phyloP scores from a whole-genome alignment of 1,140 invertebrate genomes.

The Mercenaria mercenaria region DNA sequence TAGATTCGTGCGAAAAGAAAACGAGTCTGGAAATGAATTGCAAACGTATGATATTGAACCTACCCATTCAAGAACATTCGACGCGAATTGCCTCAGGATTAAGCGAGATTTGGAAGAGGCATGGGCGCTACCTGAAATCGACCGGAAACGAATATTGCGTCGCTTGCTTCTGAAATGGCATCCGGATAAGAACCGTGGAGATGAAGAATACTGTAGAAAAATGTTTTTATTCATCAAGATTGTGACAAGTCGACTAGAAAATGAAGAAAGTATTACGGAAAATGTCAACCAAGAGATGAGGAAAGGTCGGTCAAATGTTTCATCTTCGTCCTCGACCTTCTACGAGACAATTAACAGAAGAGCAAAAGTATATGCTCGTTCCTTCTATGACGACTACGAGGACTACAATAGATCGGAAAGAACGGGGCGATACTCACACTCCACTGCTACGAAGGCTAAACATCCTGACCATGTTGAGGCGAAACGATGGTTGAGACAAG shows the following conservation, averaged over 20 bases:
- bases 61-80: conserved; percentile 13
- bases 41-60: not conserved
- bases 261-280: not conserved
- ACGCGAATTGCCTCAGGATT: conserved; percentile 39
- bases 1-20: conserved; percentile 68
- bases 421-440: not conserved
- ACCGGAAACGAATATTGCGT: conserved; percentile 77
- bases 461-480: not conserved
- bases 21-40: not conserved
- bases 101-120: conserved; percentile 61
- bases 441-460: not conserved
- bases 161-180: conserved; percentile 82
- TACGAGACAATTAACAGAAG: not conserved
- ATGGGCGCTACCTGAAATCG: conserved; percentile 70
- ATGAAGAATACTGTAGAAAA: conserved; percentile 74
- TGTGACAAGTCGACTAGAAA: conserved; percentile 66
- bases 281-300: conserved; percentile 28
- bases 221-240: conserved; percentile 75
- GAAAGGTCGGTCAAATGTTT: not conserved
- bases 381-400: not conserved
- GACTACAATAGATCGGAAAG: not conserved
- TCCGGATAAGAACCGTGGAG: conserved; percentile 83
- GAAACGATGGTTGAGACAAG: conserved; percentile 28
- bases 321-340: not conserved
- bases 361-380: not conserved